Evolutionary conservation across 2,888 invertebrate species (phyloP), one percentile per base, ranked within the genome.

Genomic region (Pedicia rivosa): DNA sequence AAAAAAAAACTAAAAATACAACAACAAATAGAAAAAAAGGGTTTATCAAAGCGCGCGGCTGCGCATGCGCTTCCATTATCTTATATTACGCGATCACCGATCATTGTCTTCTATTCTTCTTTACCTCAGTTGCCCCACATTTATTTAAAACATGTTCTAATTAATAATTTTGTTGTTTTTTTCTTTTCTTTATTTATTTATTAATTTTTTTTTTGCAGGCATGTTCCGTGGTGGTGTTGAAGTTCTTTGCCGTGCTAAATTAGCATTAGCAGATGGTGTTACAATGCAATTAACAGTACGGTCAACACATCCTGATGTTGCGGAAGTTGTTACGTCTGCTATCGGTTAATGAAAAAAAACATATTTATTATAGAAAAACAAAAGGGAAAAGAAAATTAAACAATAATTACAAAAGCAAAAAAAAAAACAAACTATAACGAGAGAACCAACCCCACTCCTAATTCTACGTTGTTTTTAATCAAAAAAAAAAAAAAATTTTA

Each of bases 261-360:
- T 88, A n/a, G 71, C 76, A 0, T 55, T 66, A 19, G 70, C 73
- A 25, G 71, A 68, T 20, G 80, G 82, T n/a, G 86, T 95, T 0
- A 91, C 91, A 3, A 90, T 97, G 86, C 86, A 91, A 56, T 64
- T 97, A 37, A 82, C 87, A 0, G 86, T 94, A 1, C 67, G 92
- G 30, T 84, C 90, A 15, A 79, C 82, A 10, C 77, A 88, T 57
- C 74, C 81, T 35, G 78, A 80, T 45, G 77, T 94, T 1, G 84
- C 88, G 1, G 87, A 91, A 53, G 67, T 95, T 9, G 74, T 95
- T 37, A 72, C 86, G 36, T 78, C 86, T 15, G 78, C 87, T 20
- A 79, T 91, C 46, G 88, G 84, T 55, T 90, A 78, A 51, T 42
- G 8, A 10, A 24, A 10, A 24, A 5, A 24, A 5, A 10, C 8